phyloP scores from a whole-genome alignment of 2,113 vertebrate genomes.

The Heterotilapia buettikoferi region DNA sequence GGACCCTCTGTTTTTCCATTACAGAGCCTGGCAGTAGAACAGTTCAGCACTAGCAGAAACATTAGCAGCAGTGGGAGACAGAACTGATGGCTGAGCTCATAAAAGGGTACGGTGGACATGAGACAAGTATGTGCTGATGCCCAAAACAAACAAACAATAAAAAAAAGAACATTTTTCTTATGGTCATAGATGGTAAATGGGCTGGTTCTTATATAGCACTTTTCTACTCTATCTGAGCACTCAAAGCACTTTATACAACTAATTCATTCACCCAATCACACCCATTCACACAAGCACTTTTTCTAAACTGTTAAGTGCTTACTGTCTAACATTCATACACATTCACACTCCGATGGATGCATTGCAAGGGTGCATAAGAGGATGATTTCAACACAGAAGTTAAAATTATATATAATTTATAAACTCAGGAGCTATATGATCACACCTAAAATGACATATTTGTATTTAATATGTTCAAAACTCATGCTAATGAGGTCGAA shows the following conservation, averaged over 20 bases:
- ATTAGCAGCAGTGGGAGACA: constrained; percentile 14
- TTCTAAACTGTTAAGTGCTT: neutral
- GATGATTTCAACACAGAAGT: neutral
- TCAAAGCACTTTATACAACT: neutral
- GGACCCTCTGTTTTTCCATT: constrained; percentile 57
- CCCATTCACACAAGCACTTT: neutral
- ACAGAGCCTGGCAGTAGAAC: constrained; percentile 30
- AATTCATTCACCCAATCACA: neutral
- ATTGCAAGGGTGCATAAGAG: neutral
- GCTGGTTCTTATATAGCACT: neutral
- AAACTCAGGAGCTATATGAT: neutral
- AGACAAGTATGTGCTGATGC: neutral
- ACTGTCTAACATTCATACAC: neutral
- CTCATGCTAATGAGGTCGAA: neutral
- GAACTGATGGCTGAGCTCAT: constrained; percentile 19
- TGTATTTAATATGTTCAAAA: neutral
- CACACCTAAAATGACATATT: neutral
- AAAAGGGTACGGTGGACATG: neutral
- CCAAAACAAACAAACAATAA: neutral
- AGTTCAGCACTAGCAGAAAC: constrained; percentile 15
- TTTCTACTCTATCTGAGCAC: neutral
- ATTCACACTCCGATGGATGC: neutral
- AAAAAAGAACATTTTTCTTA: neutral
- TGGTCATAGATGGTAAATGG: neutral
- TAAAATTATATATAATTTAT: neutral